A percentile compares a stretch with the other conserved stretches of the same genome.
Evolutionary conservation across 2,888 invertebrate species (phyloP).

Genomic region (Cyclophora albipunctata): DNA sequence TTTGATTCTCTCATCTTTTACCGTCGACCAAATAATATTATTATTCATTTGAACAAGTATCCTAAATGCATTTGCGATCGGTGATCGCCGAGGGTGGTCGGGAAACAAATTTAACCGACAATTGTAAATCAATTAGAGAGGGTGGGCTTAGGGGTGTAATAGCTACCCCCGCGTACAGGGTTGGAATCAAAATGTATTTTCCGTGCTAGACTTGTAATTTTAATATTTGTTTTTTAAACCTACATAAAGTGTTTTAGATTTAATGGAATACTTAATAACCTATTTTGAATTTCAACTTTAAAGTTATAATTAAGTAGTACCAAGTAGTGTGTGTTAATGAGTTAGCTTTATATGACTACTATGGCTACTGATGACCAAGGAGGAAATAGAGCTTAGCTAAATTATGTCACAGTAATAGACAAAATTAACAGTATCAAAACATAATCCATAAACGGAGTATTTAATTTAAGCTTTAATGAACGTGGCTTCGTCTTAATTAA

Average conservation of each 20-base stretch:
- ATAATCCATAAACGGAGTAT: too few relatives aligned
- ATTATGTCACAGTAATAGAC: too few relatives aligned
- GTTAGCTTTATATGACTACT: too few relatives aligned
- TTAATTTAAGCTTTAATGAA: conserved; percentile 7
- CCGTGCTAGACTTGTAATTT: conserved; percentile 2
- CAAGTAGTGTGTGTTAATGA: too few relatives aligned
- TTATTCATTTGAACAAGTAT: conserved; percentile 12
- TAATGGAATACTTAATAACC: too few relatives aligned
- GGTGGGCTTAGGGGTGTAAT: conserved; percentile 68
- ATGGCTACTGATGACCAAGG: too few relatives aligned
- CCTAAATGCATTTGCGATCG: conserved; percentile 56
- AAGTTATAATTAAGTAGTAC: too few relatives aligned
- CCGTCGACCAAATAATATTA: not conserved
- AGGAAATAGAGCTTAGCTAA: too few relatives aligned
- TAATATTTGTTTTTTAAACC: not conserved
- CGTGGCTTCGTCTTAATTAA: conserved; percentile 32
- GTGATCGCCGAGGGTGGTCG: conserved; percentile 63
- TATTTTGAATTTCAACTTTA: too few relatives aligned
- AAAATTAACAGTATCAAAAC: too few relatives aligned
- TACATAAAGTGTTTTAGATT: too few relatives aligned
- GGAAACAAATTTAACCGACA: conserved; percentile 76
- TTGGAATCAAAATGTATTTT: conserved; percentile 31
- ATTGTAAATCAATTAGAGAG: conserved; percentile 75
- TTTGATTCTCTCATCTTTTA: too few relatives aligned
- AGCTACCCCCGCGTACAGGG: conserved; percentile 56